phyloP scores from a whole-genome alignment of 35 echinoderm and acorn worm genomes.

The Amphiura filiformis region DNA sequence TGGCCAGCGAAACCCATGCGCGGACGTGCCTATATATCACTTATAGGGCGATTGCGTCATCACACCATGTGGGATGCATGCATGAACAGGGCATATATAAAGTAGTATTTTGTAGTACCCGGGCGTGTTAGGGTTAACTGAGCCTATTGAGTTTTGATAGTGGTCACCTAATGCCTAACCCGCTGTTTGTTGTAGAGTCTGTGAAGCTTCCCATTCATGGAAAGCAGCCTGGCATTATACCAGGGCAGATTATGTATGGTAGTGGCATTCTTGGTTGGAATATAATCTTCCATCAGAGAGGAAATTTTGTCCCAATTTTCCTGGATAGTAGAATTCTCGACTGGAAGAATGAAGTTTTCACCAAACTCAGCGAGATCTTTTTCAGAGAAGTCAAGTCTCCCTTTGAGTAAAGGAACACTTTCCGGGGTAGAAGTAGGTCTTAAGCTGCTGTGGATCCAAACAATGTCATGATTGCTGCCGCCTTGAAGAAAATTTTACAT shows the following conservation, averaged over 20 bases:
- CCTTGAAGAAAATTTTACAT: no score
- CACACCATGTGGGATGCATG: no score
- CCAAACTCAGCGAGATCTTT: neutral
- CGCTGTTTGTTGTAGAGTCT: neutral
- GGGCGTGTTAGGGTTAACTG: no score
- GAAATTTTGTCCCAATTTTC: neutral
- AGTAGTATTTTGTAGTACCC: no score
- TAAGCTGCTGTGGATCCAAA: neutral
- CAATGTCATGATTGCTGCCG: neutral
- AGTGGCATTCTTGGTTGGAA: constrained; percentile 14
- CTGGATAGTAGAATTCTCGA: neutral
- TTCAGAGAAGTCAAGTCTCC: neutral
- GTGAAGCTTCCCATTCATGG: neutral
- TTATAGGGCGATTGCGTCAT: no score
- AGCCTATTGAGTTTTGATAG: no score
- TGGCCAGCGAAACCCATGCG: no score
- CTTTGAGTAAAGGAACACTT: constrained; percentile 6
- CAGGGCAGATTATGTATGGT: neutral
- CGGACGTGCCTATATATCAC: no score
- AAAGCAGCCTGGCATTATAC: neutral
- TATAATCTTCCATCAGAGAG: neutral
- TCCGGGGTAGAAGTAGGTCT: neutral
- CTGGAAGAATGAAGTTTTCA: neutral
- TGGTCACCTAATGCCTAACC: no score
- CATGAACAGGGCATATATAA: no score